A percentile compares a stretch with the other conserved stretches of the same genome.
Conservation (phyloP, 2,797 vertebrate species). For the Chanos chanos region DNA sequence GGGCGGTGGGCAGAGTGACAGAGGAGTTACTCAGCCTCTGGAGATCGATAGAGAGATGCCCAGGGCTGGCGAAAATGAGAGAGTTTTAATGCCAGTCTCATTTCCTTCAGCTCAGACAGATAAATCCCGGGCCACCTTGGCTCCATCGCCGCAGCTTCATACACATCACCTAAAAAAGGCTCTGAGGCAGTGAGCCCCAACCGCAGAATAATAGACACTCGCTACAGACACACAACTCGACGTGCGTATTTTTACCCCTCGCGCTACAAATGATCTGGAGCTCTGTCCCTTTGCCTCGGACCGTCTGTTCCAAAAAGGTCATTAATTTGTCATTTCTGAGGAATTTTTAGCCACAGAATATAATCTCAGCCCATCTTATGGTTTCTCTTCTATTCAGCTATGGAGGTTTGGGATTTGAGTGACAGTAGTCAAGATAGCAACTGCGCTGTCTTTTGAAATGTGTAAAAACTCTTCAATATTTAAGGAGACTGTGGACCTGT, state of each 20-base stretch:
- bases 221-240: not conserved
- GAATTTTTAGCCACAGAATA: conserved; percentile 8
- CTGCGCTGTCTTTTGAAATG: conserved; percentile 56
- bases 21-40: conserved; percentile 30
- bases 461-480: conserved; percentile 58
- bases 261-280: conserved; percentile 22
- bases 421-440: conserved; percentile 40
- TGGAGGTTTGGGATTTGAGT: conserved; percentile 30
- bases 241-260: conserved; percentile 19
- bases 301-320: conserved; percentile 36
- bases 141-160: not conserved
- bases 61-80: conserved; percentile 35
- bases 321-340: conserved; percentile 37
- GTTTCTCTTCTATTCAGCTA: conserved; percentile 1
- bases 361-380: not conserved
- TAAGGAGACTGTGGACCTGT: conserved; percentile 49
- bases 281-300: conserved; percentile 14
- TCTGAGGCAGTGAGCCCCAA: too few relatives aligned
- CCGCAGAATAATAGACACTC: not conserved
- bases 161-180: not conserved
- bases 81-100: conserved; percentile 43
- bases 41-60: conserved; percentile 51
- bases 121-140: not conserved
- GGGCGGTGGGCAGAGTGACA: conserved; percentile 8
- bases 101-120: conserved; percentile 44